These are phyloP conservation scores for Arizona elegans DNA, from an alignment of 2,113 vertebrate species.

Conservation along the genomic window DNA sequence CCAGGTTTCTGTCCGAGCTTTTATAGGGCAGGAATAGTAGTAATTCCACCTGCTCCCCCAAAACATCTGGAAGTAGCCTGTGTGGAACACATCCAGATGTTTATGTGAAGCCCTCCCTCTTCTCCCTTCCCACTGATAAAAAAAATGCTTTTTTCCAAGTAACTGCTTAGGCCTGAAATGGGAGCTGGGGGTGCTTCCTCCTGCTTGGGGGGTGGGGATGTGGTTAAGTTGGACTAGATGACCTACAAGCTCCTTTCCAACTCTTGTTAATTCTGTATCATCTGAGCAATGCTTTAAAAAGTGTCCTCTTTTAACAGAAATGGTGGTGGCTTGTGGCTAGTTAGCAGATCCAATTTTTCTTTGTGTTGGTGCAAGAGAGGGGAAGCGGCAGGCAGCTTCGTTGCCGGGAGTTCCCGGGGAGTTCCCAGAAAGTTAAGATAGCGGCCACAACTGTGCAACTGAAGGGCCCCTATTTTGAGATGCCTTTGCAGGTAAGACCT, in stretches of 20 bases:
- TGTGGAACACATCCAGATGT: background rate
- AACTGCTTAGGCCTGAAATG: background rate
- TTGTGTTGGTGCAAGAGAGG: background rate
- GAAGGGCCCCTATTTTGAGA: background rate
- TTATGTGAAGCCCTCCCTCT: background rate
- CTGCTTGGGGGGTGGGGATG: too few species aligned
- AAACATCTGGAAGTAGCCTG: background rate
- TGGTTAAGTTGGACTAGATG: too few species aligned
- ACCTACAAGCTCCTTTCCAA: too few species aligned
- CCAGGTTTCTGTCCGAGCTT: background rate
- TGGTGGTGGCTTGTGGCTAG: background rate
- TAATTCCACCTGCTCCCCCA: background rate
- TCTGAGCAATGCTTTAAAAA: background rate
- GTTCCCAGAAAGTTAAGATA: background rate
- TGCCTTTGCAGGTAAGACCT: background rate
- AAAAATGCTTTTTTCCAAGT: background rate
- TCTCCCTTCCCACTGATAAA: background rate
- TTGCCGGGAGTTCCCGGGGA: background rate
- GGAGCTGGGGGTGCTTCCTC: background rate
- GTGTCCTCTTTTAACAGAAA: background rate
- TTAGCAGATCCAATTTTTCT: background rate
- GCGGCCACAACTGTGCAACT: background rate
- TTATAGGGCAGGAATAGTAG: background rate
- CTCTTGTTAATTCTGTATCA: too few species aligned
- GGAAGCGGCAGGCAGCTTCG: background rate